Conservation (phyloP, 1,140 invertebrate species). For the Ectropis grisescens region DNA sequence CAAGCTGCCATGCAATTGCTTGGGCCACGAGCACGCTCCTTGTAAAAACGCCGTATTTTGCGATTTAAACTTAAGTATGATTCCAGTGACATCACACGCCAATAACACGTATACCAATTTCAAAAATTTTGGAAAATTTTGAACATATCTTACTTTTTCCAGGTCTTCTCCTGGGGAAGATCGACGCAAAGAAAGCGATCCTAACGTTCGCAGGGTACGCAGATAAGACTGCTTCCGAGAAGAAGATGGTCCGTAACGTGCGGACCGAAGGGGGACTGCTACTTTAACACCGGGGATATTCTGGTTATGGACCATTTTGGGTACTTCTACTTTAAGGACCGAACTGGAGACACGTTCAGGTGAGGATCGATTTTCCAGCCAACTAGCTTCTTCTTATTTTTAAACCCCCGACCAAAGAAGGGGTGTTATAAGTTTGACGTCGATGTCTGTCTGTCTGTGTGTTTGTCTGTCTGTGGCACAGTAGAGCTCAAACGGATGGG, state of each 20-base stretch:
- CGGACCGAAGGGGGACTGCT: constrained; percentile 87
- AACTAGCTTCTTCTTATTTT: neutral
- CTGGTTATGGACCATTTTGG: constrained; percentile 91
- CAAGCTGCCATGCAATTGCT: too few relatives aligned
- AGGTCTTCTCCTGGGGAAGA: constrained; percentile 82
- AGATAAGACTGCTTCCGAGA: constrained; percentile 88
- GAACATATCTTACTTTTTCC: constrained; percentile 8
- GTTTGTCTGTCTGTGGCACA: too few relatives aligned
- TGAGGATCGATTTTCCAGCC: constrained; percentile 29
- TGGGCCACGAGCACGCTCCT: too few relatives aligned
- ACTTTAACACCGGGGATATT: constrained; percentile 95
- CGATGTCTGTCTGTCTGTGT: too few relatives aligned
- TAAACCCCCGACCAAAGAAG: too few relatives aligned
- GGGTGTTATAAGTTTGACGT: too few relatives aligned
- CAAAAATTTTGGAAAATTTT: too few relatives aligned
- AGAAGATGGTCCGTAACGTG: constrained; percentile 92
- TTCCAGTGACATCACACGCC: too few relatives aligned
- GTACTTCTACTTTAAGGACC: constrained; percentile 95
- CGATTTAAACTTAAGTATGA: too few relatives aligned
- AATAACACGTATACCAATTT: too few relatives aligned
- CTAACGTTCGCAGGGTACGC: constrained; percentile 87
- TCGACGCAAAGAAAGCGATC: constrained; percentile 79
- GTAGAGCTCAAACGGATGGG: too few relatives aligned
- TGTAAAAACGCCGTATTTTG: too few relatives aligned
- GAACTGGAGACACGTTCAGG: constrained; percentile 96